phyloP scores from a whole-genome alignment of 2,888 invertebrate genomes.

The Athrips mouffetella region DNA sequence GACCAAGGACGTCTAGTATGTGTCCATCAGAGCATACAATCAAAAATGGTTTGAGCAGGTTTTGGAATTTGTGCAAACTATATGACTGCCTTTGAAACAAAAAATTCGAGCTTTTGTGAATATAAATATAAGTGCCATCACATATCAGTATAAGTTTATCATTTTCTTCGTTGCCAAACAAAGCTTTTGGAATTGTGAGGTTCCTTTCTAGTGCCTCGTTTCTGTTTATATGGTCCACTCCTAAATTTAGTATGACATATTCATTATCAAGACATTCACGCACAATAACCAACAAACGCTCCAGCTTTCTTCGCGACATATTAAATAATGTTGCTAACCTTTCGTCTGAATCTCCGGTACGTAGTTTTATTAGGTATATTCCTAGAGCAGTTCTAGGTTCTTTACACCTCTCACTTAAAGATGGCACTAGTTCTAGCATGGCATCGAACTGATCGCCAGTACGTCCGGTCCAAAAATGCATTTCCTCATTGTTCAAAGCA shows the following conservation, averaged over 20 bases:
- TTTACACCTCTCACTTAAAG: conserved; percentile 11
- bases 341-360: conserved; percentile 15
- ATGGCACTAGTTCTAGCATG: conserved; percentile 12
- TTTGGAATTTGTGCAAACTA: conserved; percentile 16
- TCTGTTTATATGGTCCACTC: conserved; percentile 19
- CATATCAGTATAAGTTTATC: conserved; percentile 13
- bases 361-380: conserved; percentile 14
- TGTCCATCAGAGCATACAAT: conserved; percentile 15
- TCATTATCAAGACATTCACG: conserved; percentile 11
- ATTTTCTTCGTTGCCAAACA: conserved; percentile 19
- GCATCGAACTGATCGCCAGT: conserved; percentile 7
- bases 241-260: conserved; percentile 15
- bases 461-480: conserved; percentile 18
- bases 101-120: conserved; percentile 19
- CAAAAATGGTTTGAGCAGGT: conserved; percentile 17
- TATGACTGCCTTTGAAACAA: conserved; percentile 15
- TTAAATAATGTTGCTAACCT: conserved; percentile 13
- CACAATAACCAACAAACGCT: conserved; percentile 10
- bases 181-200: conserved; percentile 17
- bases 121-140: conserved; percentile 21
- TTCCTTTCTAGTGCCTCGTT: conserved; percentile 19
- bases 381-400: conserved; percentile 18
- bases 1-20: conserved; percentile 14
- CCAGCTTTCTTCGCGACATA: conserved; percentile 14
- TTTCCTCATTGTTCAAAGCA: no score